Evolutionary conservation across 2,113 vertebrate species (phyloP), one percentile per base, ranked within the genome.

Genomic region (Columba livia): DNA sequence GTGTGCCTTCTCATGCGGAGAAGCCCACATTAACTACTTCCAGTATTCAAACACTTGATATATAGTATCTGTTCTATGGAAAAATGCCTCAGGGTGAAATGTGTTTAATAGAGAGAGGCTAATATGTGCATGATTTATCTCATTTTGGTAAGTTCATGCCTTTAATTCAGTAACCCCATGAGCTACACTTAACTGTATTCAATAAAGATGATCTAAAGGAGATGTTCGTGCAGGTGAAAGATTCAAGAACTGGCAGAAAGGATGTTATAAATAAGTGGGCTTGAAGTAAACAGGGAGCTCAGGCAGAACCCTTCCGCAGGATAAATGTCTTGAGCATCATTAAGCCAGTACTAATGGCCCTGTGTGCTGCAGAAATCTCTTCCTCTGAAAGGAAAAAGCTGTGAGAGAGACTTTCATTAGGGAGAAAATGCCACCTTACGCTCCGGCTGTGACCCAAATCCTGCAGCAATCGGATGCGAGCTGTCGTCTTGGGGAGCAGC

Each of bases 121-220:
- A 96, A 96, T 94, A 84, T 25, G 77, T 64, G 87, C 84, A 85
- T 94, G 93, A 97, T 97, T 97, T 96, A 97, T 97, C 90, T 96
- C 92, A 92, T 96, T 96, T 94, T 95, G 66, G 29, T 89, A 95
- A 90, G 89, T 93, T 96, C 72, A 61, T 92, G 94, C 82, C 85
- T 89, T 89, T 90, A 94, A 95, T 95, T 92, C 93, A 90, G 89
- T 96, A 96, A 94, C 77, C 89, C 90, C 92, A 78, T 79, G 92
- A 96, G 96, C 89, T 91, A 86, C 82, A 47, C 88, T 97, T 93
- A 91, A 96, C 91, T 92, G 82, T 75, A 89, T 93, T 94, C 94
- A 94, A 72, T 97, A 93, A 96, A 94, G 90, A 96, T 96, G 97
- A 97, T 96, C 79, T 97, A 97, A 93, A 74, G 84, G 88, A 89